phyloP scores from a whole-genome alignment of 2,797 vertebrate genomes.

The Macroramphosus scolopax region DNA sequence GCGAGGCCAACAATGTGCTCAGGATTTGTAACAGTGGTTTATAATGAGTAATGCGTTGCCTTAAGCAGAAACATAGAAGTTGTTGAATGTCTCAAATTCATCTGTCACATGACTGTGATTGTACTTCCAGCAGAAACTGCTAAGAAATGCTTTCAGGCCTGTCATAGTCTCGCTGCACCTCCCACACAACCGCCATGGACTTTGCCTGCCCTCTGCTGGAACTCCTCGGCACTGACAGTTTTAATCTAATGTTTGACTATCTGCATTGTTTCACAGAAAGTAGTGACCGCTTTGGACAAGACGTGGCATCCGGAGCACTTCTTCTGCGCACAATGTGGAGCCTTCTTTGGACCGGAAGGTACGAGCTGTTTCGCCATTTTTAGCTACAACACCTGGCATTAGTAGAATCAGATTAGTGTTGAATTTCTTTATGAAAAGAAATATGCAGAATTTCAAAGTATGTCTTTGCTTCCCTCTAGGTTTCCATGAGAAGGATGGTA shows the following conservation, averaged over 20 bases:
- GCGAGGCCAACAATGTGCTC: not conserved
- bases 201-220: no score
- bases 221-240: no score
- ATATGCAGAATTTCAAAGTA: not conserved
- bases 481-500: conserved; percentile 94
- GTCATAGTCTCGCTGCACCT: no score
- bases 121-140: no score
- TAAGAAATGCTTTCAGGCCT: no score
- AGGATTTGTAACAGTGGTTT: not conserved
- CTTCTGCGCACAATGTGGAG: conserved; percentile 94
- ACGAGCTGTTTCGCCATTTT: no score
- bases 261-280: conserved; percentile 82
- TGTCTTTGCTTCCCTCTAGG: conserved; percentile 70
- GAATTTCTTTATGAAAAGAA: not conserved
- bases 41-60: conserved; percentile 1
- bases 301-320: conserved; percentile 97
- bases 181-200: no score
- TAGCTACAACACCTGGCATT: no score
- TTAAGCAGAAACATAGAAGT: no score
- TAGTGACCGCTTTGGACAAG: conserved; percentile 92
- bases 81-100: not conserved
- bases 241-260: not conserved
- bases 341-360: conserved; percentile 96
- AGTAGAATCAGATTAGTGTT: no score
- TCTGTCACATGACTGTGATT: no score